A percentile compares a stretch with the other conserved stretches of the same genome.
phyloP scores from a whole-genome alignment of 2,797 vertebrate species.

The Zenarchopterus dispar region DNA sequence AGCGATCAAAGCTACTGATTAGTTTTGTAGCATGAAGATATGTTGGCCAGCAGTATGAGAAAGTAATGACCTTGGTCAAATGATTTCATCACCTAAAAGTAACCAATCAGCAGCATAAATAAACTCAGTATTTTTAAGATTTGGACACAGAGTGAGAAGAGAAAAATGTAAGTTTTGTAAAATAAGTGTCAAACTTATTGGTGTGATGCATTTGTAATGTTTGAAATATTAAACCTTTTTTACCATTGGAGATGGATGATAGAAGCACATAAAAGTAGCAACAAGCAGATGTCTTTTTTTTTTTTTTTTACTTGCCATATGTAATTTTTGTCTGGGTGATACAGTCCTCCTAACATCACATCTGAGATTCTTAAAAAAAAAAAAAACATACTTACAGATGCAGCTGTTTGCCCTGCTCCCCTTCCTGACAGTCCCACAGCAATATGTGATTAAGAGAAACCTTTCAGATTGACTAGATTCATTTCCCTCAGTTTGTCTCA shows the following conservation, averaged over 20 bases:
- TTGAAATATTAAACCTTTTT: background rate
- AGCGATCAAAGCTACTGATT: no score
- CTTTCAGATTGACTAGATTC: conserved; percentile 52
- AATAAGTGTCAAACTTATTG: background rate
- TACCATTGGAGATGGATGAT: no score
- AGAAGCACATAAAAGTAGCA: no score
- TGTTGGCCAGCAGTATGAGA: no score
- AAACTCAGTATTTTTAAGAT: no score
- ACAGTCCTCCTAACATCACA: conserved; percentile 49
- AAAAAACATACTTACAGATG: conserved; percentile 24
- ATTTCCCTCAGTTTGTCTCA: conserved; percentile 46
- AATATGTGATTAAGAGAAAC: conserved; percentile 30
- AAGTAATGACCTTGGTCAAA: no score
- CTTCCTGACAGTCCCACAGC: conserved; percentile 32
- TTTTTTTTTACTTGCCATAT: background rate
- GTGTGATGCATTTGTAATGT: conserved; percentile 3
- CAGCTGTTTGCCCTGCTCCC: conserved; percentile 24
- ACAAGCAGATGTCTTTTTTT: no score
- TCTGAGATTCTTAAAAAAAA: conserved; percentile 8
- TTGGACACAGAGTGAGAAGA: no score
- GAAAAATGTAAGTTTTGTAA: no score
- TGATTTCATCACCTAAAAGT: no score
- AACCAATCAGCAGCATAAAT: no score
- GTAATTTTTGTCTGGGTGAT: conserved; percentile 16
- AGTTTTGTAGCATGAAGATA: no score